phyloP scores from a whole-genome alignment of 2,113 vertebrate genomes.

The Stercorarius parasiticus region DNA sequence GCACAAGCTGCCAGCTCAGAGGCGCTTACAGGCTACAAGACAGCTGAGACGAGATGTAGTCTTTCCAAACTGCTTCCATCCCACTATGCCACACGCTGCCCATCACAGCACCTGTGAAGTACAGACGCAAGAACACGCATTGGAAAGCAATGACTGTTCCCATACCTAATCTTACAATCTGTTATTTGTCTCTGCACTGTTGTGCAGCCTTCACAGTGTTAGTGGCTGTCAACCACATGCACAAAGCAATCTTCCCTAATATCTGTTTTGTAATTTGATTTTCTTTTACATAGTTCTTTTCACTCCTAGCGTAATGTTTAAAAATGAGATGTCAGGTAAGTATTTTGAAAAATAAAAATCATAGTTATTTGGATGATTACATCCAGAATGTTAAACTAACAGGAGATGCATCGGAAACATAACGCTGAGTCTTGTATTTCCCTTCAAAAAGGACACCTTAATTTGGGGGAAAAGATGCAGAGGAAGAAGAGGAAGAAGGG shows the following conservation, averaged over 20 bases:
- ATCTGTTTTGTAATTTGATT: slow-evolving; percentile 42
- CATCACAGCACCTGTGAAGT: not conserved
- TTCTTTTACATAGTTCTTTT: slow-evolving; percentile 25
- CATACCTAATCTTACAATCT: not conserved
- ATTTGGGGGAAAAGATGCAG: not conserved
- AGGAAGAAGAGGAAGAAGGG: not conserved
- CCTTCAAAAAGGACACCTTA: not conserved
- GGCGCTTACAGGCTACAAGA: fast-evolving
- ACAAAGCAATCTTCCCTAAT: not conserved
- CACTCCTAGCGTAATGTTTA: not conserved
- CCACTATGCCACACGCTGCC: not conserved
- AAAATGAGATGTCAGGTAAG: slow-evolving; percentile 33
- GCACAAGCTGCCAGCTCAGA: not conserved
- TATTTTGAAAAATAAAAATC: slow-evolving; percentile 39
- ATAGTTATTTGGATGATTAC: slow-evolving; percentile 35
- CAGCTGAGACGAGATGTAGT: fast-evolving
- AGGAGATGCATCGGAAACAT: not conserved
- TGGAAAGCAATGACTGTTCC: not conserved
- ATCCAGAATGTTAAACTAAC: slow-evolving; percentile 14
- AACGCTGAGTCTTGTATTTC: not conserved
- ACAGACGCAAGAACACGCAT: not conserved
- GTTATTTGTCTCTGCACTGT: not conserved
- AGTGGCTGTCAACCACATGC: not conserved
- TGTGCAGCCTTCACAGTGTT: not conserved
- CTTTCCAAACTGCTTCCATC: not conserved